These are phyloP conservation scores for Oscheius sp. DNA, from an alignment of 2,888 invertebrate species.

Conservation along the genomic window DNA sequence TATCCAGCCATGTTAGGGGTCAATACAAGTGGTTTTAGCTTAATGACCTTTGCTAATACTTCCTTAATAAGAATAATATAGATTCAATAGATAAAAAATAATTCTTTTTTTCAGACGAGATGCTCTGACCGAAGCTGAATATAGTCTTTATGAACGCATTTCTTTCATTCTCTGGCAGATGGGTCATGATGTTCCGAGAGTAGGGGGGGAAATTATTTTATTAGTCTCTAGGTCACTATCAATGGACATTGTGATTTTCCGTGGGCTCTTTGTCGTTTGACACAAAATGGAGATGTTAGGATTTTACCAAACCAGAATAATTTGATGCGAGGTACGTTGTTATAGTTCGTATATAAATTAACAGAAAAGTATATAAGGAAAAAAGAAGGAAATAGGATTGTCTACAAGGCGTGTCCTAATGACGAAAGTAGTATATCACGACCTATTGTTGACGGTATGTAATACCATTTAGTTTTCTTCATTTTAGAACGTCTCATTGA, in stretches of 20 bases:
- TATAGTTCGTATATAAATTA: neutral
- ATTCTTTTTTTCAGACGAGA: neutral
- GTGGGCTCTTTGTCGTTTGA: conserved; percentile 35
- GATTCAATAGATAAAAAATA: no score
- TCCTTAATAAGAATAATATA: neutral
- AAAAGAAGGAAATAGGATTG: conserved; percentile 23
- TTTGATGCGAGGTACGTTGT: neutral
- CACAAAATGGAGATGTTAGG: conserved; percentile 48
- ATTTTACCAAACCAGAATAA: conserved; percentile 24
- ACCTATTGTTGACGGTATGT: no score
- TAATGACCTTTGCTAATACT: neutral
- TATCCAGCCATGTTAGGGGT: neutral
- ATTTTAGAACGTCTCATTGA: no score
- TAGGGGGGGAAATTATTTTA: conserved; percentile 22
- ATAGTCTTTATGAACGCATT: no score
- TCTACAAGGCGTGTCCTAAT: neutral
- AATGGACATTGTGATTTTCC: conserved; percentile 35
- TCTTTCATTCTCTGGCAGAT: conserved; percentile 11
- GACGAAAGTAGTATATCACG: neutral
- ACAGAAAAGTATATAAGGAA: conserved; percentile 37
- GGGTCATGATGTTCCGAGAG: conserved; percentile 16
- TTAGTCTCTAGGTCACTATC: neutral
- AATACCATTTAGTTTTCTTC: neutral
- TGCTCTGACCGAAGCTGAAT: no score
- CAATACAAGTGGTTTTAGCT: neutral